phyloP scores from a whole-genome alignment of 2,888 invertebrate genomes.

The Tethea ocularis region DNA sequence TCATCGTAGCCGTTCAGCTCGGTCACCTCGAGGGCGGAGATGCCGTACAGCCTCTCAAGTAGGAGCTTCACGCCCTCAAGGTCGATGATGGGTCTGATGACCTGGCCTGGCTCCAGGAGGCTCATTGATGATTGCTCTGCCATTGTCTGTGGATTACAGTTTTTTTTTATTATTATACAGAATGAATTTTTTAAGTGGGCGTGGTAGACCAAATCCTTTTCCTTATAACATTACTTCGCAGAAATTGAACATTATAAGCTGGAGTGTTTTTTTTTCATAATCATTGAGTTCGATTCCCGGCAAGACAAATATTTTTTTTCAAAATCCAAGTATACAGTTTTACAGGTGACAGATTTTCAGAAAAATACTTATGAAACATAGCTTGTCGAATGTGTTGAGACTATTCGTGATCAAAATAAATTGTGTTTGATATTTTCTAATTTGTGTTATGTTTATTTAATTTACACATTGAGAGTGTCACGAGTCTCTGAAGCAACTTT shows the following conservation, averaged over 20 bases:
- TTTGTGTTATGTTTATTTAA: neutral
- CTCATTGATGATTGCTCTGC: constrained; percentile 25
- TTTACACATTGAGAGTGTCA: neutral
- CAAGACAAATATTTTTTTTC: too few species aligned
- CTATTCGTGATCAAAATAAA: neutral
- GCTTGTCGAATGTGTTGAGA: too few species aligned
- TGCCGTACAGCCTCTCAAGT: constrained; percentile 84
- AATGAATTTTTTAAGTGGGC: too few species aligned
- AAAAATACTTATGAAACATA: too few species aligned
- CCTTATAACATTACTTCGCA: too few species aligned
- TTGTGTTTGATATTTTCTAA: constrained; percentile 2
- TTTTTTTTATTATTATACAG: neutral
- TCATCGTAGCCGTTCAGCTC: constrained; percentile 92
- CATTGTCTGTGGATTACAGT: constrained; percentile 45
- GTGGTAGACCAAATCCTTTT: too few species aligned
- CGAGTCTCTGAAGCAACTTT: neutral
- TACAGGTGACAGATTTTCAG: too few species aligned
- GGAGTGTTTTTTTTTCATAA: too few species aligned
- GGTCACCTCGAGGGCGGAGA: constrained; percentile 80
- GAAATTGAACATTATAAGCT: too few species aligned
- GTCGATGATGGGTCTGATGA: constrained; percentile 83
- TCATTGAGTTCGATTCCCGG: too few species aligned
- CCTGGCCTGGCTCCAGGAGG: constrained; percentile 79
- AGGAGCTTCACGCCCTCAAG: constrained; percentile 79
- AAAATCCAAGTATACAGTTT: too few species aligned